Evolutionary conservation across 1,140 invertebrate genomes (phyloP).

Genomic region (Myzus persicae): DNA sequence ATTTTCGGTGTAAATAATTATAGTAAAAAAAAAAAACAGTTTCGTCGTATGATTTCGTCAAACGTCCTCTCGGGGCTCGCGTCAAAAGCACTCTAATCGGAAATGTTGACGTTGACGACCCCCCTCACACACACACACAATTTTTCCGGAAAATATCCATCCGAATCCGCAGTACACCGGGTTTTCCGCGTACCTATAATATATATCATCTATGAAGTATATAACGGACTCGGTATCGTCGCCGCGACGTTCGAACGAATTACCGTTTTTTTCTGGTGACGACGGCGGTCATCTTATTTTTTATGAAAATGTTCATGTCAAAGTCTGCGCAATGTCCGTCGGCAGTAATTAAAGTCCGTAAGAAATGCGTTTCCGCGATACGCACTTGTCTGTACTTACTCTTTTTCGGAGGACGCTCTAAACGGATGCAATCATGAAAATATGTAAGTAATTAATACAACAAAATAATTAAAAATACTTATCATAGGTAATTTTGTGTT

Average conservation of each 20-base stretch:
- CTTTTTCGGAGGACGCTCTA: too few species aligned
- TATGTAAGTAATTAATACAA: too few species aligned
- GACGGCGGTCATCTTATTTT: not conserved
- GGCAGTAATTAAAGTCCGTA: not conserved
- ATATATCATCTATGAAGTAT: not conserved
- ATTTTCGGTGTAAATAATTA: not conserved
- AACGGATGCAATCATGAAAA: too few species aligned
- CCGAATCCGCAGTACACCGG: not conserved
- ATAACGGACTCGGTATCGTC: not conserved
- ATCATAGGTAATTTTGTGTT: too few species aligned
- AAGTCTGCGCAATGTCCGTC: not conserved
- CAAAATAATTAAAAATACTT: too few species aligned
- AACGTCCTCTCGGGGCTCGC: not conserved
- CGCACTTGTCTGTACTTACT: too few species aligned
- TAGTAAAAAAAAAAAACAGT: not conserved
- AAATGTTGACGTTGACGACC: not conserved
- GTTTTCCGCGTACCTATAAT: not conserved
- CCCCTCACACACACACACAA: too few species aligned
- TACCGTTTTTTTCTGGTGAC: not conserved
- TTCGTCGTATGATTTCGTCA: not conserved
- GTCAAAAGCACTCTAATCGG: not conserved
- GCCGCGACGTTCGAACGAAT: not conserved
- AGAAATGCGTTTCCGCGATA: not conserved
- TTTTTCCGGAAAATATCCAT: not conserved
- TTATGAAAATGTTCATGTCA: not conserved